Base-by-base conservation (phyloP, 2,113 vertebrate species). In the Hippolais icterina region DNA sequence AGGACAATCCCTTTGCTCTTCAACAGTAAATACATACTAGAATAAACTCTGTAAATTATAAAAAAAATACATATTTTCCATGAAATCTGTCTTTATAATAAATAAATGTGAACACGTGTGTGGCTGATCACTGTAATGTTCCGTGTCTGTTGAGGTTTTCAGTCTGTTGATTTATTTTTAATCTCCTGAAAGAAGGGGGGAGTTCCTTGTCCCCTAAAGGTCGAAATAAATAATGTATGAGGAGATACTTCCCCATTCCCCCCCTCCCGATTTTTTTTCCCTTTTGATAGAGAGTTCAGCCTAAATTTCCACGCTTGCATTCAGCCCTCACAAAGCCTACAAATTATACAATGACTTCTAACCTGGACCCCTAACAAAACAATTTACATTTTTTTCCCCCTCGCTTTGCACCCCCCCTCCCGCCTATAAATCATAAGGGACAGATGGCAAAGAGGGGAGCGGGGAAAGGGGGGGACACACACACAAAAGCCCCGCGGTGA, bases 21-120 rank as follows among this genome's bases (percentile, higher is more conserved):
- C 93, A 79, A 90, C 76, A 35, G 98, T 98, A 98, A 98, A 98
- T 98, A 98, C 98, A 98, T 98, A 98, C 98, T 98, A 98, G 97
- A 98, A 98, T 98, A 98, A 97, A 98, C 98, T 98, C 98, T 98
- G 97, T 98, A 87, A 97, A 98, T 98, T 98, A 98, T 98, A 98
- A 98, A 98, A 98, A 98, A 98, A 98, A 98, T 98, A 98, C 97
- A 98, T 98, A 89, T 95, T 97, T 97, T 97, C 97, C 97, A 96
- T 97, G 98, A 98, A 98, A 98, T 87, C 71, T 97, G 97, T 97
- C 97, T 98, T 98, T 98, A 97, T 97, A 98, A 98, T 98, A 98
- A 98, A 98, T 98, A 98, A 98, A 98, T 89, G 96, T 95, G 96
- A 98, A 97, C 97, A 97, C 97, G 97, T 97, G 98, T 97, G 98